These are phyloP conservation scores for Syrista parreyssii DNA, from an alignment of 2,888 invertebrate species.

Conservation along the genomic window DNA sequence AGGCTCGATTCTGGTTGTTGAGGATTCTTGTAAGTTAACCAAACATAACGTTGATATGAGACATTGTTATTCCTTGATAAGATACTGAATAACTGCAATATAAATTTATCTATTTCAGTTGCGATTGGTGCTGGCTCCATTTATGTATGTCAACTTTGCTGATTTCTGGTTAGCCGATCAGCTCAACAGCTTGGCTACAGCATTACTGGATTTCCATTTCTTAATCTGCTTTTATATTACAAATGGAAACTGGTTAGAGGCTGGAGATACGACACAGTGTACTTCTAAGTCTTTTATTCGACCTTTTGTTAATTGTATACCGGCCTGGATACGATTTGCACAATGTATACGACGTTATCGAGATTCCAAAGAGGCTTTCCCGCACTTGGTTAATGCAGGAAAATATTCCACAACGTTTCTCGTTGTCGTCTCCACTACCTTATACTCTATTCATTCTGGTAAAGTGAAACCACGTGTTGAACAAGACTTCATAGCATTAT, in stretches of 20 bases:
- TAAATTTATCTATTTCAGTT: constrained; percentile 69
- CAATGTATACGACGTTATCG: constrained; percentile 96
- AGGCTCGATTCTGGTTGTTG: constrained; percentile 94
- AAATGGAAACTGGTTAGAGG: constrained; percentile 79
- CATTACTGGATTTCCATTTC: constrained; percentile 94
- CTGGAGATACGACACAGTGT: constrained; percentile 74
- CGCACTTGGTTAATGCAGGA: constrained; percentile 97
- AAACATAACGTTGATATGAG: not conserved
- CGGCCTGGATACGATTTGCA: constrained; percentile 98
- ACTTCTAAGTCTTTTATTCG: constrained; percentile 80
- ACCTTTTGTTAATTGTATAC: constrained; percentile 89
- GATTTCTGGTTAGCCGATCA: constrained; percentile 99
- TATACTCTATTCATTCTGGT: constrained; percentile 76
- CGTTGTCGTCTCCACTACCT: constrained; percentile 86
- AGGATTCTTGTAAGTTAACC: constrained; percentile 81
- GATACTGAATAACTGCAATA: constrained; percentile 8
- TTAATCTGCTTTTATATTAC: constrained; percentile 91
- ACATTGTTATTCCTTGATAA: constrained; percentile 9
- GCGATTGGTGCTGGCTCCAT: constrained; percentile 88
- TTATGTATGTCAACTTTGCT: constrained; percentile 93
- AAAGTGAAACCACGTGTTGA: constrained; percentile 38
- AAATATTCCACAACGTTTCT: constrained; percentile 98
- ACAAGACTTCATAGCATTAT: not conserved
- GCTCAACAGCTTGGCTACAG: constrained; percentile 90
- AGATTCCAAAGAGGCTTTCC: constrained; percentile 93